phyloP scores from a whole-genome alignment of 2,888 invertebrate species.

The Camponotus fellah region DNA sequence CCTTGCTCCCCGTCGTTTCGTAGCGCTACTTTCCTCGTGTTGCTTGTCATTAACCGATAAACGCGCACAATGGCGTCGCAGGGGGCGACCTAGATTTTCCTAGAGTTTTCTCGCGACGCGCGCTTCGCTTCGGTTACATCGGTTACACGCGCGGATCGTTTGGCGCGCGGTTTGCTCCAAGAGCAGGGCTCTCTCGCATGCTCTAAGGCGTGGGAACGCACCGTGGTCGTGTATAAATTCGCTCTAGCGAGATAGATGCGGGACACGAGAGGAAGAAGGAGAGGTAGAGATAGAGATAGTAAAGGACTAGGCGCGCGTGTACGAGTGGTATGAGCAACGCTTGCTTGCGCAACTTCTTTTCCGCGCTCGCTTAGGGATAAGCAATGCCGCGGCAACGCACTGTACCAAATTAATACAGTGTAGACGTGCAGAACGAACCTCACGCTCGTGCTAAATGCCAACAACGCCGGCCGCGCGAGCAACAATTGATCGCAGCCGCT shows the following conservation, averaged over 20 bases:
- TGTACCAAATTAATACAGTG: slow-evolving; percentile 78
- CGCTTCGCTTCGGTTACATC: slow-evolving; percentile 63
- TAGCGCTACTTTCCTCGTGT: neutral
- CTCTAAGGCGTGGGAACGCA: slow-evolving; percentile 84
- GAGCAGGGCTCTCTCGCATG: slow-evolving; percentile 70
- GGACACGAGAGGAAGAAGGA: slow-evolving; percentile 38
- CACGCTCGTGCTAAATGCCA: slow-evolving; percentile 76
- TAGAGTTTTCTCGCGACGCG: slow-evolving; percentile 67
- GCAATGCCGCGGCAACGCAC: slow-evolving; percentile 74
- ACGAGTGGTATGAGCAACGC: slow-evolving; percentile 64
- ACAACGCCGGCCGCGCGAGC: slow-evolving; percentile 59
- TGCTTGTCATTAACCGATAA: slow-evolving; percentile 32
- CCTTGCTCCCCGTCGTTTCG: neutral
- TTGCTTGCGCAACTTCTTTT: slow-evolving; percentile 80
- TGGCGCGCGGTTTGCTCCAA: slow-evolving; percentile 56
- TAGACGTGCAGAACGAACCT: slow-evolving; percentile 58
- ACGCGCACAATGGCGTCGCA: slow-evolving; percentile 60
- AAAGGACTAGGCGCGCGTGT: slow-evolving; percentile 41
- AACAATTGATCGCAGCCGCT: slow-evolving; percentile 76
- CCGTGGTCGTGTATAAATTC: slow-evolving; percentile 83
- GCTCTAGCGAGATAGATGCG: slow-evolving; percentile 68
- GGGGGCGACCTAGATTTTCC: slow-evolving; percentile 74
- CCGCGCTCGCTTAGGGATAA: slow-evolving; percentile 67
- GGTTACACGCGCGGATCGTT: slow-evolving; percentile 65
- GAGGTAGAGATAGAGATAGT: slow-evolving; percentile 11